These are phyloP conservation scores for Asarcornis scutulata DNA, from an alignment of 2,113 vertebrate species.

Conservation along the genomic window DNA sequence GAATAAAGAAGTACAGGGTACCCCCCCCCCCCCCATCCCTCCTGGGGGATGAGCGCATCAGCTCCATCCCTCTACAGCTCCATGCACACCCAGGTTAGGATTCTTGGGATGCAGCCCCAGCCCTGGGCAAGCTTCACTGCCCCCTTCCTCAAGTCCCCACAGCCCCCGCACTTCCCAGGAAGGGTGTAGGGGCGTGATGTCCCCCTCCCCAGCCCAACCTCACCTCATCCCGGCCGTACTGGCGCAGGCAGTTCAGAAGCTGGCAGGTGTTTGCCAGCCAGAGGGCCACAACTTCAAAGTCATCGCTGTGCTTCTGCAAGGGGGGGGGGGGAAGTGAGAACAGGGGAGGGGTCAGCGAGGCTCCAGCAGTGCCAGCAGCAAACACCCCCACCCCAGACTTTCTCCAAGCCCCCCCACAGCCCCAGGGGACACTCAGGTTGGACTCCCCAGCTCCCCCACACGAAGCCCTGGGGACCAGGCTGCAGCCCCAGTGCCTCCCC, in stretches of 20 bases:
- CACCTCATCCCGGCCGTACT: constrained; percentile 65
- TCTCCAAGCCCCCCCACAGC: accelerated
- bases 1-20: too few relatives aligned
- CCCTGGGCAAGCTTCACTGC: too few relatives aligned
- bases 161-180: background rate
- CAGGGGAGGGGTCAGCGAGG: background rate
- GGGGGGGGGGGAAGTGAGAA: background rate
- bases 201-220: background rate
- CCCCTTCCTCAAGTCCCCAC: too few relatives aligned
- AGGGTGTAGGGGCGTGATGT: too few relatives aligned
- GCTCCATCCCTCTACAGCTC: too few relatives aligned
- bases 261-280: constrained; percentile 80
- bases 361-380: background rate
- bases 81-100: background rate
- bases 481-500: background rate
- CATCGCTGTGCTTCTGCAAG: constrained; percentile 72
- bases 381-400: accelerated
- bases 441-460: accelerated
- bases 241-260: constrained; percentile 78
- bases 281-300: constrained; percentile 71
- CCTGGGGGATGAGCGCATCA: too few relatives aligned
- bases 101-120: background rate
- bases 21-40: too few relatives aligned
- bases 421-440: background rate
- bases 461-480: background rate